phyloP scores from a whole-genome alignment of 2,113 vertebrate species.

The Phaetusa simplex region DNA sequence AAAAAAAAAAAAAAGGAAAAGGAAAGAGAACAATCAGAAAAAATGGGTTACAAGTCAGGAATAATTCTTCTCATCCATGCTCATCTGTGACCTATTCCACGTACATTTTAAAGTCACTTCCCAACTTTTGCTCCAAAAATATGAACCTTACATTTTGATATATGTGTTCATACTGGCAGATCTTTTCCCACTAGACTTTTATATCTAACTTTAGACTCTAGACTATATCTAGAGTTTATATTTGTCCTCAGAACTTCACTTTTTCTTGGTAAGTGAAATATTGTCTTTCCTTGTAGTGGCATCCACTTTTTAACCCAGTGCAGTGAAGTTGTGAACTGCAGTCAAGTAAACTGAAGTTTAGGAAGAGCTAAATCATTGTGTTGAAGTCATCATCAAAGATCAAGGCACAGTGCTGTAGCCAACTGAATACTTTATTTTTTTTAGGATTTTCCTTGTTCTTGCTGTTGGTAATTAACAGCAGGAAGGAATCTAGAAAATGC shows the following conservation, averaged over 20 bases:
- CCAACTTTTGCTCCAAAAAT: background rate
- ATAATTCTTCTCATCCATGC: background rate
- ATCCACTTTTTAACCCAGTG: background rate
- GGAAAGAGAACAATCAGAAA: background rate
- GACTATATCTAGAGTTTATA: background rate
- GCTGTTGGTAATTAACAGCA: background rate
- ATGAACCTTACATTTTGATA: background rate
- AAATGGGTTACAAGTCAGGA: background rate
- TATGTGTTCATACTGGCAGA: background rate
- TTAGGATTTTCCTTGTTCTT: background rate
- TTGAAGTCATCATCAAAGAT: background rate
- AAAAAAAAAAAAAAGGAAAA: background rate
- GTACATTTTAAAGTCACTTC: background rate
- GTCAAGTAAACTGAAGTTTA: background rate
- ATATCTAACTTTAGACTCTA: background rate
- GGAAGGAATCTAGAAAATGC: background rate
- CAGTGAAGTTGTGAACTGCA: background rate
- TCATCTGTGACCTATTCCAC: background rate
- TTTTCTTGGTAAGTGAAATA: background rate
- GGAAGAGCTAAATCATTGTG: background rate
- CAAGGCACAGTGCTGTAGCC: background rate
- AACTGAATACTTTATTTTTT: background rate
- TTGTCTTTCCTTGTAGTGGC: background rate
- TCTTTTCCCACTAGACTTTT: background rate
- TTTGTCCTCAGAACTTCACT: background rate